Percentiles rank a stretch among this genome's conserved stretches.
phyloP scores from a whole-genome alignment of 2,888 invertebrate genomes.

The Rapana venosa region DNA sequence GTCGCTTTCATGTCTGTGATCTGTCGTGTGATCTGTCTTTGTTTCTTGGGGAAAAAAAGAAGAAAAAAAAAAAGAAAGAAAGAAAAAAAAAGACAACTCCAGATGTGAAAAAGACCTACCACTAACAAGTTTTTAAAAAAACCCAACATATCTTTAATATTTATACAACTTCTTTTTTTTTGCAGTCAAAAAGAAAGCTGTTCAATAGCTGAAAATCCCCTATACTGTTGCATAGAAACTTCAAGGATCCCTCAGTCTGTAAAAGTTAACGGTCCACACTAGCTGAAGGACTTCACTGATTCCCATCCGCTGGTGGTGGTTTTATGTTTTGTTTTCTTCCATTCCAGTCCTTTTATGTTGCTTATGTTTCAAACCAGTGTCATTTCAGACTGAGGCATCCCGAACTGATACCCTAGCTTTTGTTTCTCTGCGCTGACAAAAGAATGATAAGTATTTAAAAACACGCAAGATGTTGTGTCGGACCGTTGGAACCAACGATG shows the following conservation, averaged over 20 bases:
- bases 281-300: background rate
- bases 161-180: background rate
- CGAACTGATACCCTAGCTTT: background rate
- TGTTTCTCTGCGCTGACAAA: conserved; percentile 30
- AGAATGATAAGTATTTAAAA: conserved; percentile 7
- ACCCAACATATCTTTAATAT: background rate
- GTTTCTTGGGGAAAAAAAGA: background rate
- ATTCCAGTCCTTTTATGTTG: background rate
- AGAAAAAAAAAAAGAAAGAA: background rate
- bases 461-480: conserved; percentile 23
- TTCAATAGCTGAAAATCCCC: background rate
- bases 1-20: conserved; percentile 3
- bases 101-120: background rate
- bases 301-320: background rate
- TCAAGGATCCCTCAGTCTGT: conserved; percentile 1
- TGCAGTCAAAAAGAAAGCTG: background rate
- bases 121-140: background rate
- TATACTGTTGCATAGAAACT: conserved; percentile 33
- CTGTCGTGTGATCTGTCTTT: conserved; percentile 13
- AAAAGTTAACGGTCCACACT: background rate
- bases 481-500: background rate
- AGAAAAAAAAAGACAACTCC: background rate
- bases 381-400: conserved; percentile 4
- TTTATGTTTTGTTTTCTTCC: background rate
- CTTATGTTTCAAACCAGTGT: too few relatives aligned